phyloP scores from a whole-genome alignment of 2,888 invertebrate genomes.

The Pasiphila rectangulata region DNA sequence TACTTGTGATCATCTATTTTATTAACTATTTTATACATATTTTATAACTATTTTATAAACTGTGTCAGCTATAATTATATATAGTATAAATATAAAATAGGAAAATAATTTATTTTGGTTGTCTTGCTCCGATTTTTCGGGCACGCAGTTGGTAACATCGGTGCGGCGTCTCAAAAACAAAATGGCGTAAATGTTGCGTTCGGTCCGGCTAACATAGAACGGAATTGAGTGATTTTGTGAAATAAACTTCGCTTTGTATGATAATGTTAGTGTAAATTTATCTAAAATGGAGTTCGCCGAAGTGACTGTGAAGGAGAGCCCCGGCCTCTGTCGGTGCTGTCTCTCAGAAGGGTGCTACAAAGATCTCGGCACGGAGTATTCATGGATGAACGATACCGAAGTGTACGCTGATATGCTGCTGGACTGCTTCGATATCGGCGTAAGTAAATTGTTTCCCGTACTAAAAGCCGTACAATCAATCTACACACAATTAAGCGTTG shows the following conservation, averaged over 20 bases:
- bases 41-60: too few species aligned
- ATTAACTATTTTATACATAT: too few species aligned
- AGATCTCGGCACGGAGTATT: slow-evolving; percentile 64
- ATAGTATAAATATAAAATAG: too few species aligned
- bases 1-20: too few species aligned
- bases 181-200: slow-evolving; percentile 10
- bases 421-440: slow-evolving; percentile 75
- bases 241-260: background rate
- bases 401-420: slow-evolving; percentile 74
- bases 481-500: too few species aligned
- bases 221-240: background rate
- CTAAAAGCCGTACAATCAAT: too few species aligned
- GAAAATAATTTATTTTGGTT: too few species aligned
- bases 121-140: too few species aligned
- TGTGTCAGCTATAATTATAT: too few species aligned
- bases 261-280: slow-evolving; percentile 28
- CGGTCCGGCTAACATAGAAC: background rate
- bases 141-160: too few species aligned
- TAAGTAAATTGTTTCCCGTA: slow-evolving; percentile 48
- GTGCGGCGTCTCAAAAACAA: slow-evolving; percentile 11
- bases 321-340: slow-evolving; percentile 74
- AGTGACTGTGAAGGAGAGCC: slow-evolving; percentile 69
- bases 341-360: slow-evolving; percentile 75
- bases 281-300: slow-evolving; percentile 67
- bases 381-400: slow-evolving; percentile 73